These are phyloP conservation scores for Spodoptera littoralis DNA, from an alignment of 2,888 invertebrate genomes.

Conservation along the genomic window DNA sequence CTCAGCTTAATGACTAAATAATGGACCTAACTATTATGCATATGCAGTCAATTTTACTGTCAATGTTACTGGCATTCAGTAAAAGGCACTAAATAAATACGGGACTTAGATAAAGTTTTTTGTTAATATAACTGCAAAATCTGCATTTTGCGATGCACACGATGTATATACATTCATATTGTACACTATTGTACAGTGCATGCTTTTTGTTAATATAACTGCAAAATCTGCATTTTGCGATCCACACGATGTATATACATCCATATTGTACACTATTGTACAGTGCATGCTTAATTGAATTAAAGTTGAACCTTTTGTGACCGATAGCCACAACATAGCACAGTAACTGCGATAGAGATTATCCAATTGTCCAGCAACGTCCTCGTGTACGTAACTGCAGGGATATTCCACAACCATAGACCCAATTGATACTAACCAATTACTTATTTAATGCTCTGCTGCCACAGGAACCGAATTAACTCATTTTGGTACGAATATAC, in stretches of 20 bases:
- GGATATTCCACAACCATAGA: constrained; percentile 37
- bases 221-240: no score
- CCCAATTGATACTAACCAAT: constrained; percentile 45
- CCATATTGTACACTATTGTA: no score
- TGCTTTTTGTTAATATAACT: no score
- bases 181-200: background rate
- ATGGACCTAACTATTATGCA: constrained; percentile 15
- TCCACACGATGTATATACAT: no score
- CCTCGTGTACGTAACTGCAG: constrained; percentile 31
- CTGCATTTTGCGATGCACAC: no score
- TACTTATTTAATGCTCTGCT: constrained; percentile 27
- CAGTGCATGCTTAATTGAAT: constrained; percentile 9
- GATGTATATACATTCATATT: no score
- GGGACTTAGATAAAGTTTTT: constrained; percentile 13
- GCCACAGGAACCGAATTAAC: constrained; percentile 28
- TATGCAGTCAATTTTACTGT: constrained; percentile 7
- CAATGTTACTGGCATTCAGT: constrained; percentile 8
- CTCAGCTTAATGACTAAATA: constrained; percentile 33
- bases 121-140: background rate
- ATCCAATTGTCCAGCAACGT: constrained; percentile 35
- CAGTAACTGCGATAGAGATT: constrained; percentile 25
- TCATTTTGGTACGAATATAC: constrained; percentile 27
- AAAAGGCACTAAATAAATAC: constrained; percentile 14
- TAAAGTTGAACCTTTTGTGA: constrained; percentile 27
- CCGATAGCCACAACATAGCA: constrained; percentile 3